Conservation (phyloP, 2,888 invertebrate species). For the Thecocarcelia acutangulata region DNA sequence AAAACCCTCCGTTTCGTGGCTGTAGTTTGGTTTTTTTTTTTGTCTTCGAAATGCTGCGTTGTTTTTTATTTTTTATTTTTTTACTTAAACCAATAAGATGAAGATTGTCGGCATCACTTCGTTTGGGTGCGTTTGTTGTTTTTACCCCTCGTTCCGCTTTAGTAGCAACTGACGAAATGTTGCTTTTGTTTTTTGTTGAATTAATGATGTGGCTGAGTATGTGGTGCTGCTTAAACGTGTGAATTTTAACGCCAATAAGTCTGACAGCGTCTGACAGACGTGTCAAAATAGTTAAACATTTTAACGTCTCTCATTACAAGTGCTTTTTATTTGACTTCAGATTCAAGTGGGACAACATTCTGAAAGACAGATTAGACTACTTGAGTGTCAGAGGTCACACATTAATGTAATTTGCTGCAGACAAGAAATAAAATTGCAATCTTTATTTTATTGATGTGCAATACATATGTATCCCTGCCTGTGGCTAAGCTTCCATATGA, state of each 20-base stretch:
- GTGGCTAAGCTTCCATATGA: too few species aligned
- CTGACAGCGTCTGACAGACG: conserved; percentile 69
- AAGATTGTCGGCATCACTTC: conserved; percentile 31
- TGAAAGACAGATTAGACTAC: conserved; percentile 44
- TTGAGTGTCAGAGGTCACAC: background rate
- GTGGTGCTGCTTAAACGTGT: conserved; percentile 74
- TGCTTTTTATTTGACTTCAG: conserved; percentile 38
- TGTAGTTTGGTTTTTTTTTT: conserved; percentile 25
- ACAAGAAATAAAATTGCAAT: too few species aligned
- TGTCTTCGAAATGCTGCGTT: conserved; percentile 7
- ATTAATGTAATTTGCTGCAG: too few species aligned
- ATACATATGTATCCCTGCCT: too few species aligned
- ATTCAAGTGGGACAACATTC: background rate
- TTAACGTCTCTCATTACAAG: conserved; percentile 64
- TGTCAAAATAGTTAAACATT: conserved; percentile 69
- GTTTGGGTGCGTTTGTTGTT: conserved; percentile 61
- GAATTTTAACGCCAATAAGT: conserved; percentile 71
- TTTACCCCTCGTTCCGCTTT: conserved; percentile 18
- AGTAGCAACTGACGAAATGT: conserved; percentile 8
- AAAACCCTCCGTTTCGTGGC: background rate
- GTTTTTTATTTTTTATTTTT: too few species aligned
- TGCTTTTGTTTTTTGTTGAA: conserved; percentile 5
- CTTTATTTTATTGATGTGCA: too few species aligned
- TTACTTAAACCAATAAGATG: conserved; percentile 16
- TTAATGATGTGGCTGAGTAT: conserved; percentile 9